These are phyloP conservation scores for Syrmaticus mikado DNA, from an alignment of 2,113 vertebrate genomes.

Conservation along the genomic window DNA sequence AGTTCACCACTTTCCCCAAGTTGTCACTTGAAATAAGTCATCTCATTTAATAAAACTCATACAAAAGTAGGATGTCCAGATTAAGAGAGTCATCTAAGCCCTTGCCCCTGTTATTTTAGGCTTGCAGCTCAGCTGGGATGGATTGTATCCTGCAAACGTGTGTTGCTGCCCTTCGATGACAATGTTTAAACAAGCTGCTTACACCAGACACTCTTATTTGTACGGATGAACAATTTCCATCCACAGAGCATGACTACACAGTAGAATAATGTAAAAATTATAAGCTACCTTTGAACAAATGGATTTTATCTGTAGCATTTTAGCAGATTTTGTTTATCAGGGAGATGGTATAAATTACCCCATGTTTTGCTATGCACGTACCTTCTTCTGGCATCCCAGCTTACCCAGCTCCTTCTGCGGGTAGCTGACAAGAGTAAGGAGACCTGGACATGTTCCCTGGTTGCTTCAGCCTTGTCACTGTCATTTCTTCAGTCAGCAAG, in stretches of 20 bases:
- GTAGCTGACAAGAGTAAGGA: not conserved
- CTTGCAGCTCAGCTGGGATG: not conserved
- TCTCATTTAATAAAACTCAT: not conserved
- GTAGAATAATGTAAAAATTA: not conserved
- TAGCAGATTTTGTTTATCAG: not conserved
- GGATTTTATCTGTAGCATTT: not conserved
- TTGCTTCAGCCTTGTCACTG: not conserved
- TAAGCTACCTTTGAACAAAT: not conserved
- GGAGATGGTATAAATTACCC: not conserved
- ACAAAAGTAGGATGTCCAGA: not conserved
- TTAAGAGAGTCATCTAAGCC: not conserved
- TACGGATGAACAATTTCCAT: not conserved
- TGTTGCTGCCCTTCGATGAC: not conserved
- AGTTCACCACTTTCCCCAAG: not conserved
- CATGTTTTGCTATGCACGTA: accelerated
- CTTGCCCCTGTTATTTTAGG: not conserved
- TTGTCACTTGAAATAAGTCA: not conserved
- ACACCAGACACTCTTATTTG: not conserved
- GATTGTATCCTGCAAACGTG: not conserved
- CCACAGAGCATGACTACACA: not conserved
- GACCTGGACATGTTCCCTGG: not conserved
- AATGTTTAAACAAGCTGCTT: not conserved
- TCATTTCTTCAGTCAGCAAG: not conserved
- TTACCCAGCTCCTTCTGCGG: not conserved
- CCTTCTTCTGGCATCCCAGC: not conserved